These are phyloP conservation scores for Cyprinus carpio DNA, from an alignment of 2,113 vertebrate species.

Conservation along the genomic window DNA sequence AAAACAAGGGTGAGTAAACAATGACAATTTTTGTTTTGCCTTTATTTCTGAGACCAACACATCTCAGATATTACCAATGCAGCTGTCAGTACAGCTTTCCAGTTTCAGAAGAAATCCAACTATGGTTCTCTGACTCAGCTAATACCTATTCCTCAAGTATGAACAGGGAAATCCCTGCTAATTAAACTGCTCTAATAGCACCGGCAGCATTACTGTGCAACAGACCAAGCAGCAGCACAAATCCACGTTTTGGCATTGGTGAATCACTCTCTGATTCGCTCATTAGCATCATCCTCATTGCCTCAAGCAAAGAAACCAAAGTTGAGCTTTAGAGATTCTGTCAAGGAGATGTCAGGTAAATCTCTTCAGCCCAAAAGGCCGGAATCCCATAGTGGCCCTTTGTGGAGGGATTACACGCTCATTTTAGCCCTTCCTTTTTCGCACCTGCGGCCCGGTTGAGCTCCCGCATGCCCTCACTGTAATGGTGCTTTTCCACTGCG, in stretches of 20 bases:
- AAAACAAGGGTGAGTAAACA: background rate
- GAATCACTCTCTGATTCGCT: conserved; percentile 47
- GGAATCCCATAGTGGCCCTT: background rate
- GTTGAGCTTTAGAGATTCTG: background rate
- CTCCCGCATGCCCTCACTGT: background rate
- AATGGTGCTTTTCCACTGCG: too few species aligned
- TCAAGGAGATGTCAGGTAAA: conserved; percentile 18
- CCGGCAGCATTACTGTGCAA: background rate
- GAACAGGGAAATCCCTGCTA: conserved; percentile 9
- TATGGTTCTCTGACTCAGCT: background rate
- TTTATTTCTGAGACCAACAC: background rate
- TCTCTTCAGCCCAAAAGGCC: conserved; percentile 14
- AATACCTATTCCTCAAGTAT: background rate
- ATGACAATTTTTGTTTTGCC: background rate
- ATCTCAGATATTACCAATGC: background rate
- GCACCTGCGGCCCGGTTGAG: background rate
- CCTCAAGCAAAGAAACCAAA: background rate
- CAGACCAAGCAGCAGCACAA: background rate
- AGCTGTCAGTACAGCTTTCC: background rate
- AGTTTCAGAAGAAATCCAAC: background rate
- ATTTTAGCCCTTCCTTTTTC: background rate
- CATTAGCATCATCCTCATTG: conserved; percentile 36
- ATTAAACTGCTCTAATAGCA: conserved; percentile 4
- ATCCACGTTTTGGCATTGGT: background rate
- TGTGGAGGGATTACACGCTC: background rate